Evolutionary conservation across 2,113 vertebrate species (phyloP), one percentile per base, ranked within the genome.

Genomic region (Tenebrosternarchus preto): DNA sequence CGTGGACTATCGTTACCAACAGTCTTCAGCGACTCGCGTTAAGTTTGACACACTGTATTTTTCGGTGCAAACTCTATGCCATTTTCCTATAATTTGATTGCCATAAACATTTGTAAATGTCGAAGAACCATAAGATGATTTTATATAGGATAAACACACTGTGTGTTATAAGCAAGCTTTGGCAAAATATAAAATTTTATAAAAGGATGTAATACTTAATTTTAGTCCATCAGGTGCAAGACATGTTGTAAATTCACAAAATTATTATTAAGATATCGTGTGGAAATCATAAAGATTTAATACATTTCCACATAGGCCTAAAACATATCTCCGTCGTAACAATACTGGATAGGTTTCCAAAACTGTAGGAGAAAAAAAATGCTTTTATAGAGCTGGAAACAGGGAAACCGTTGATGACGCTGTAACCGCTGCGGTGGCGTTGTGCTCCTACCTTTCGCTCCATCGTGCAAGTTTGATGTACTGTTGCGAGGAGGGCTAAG

Each of bases 381-480:
- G 59, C 7, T 69, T 19, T 15, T 29, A 27, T 15, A 72, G 57
- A 63, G 66, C 68, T 73, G 36, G 25, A 80, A 27, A 39, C n/a
- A 20, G 36, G 9, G 36, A 50, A 27, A 60, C 46, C 24, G 70
- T 19, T 75, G 60, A 50, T 76, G 77, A 61, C 31, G 73, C 29
- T 56, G 31, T 27, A 64, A 77, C 39, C 71, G 83, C n/a, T 59
- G 76, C 73, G 63, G 39, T 75, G 77, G 70, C 64, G 81, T 55
- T 63, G 70, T 64, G 66, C 36, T 77, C 87, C 64, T 88, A 88
- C 87, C 87, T 88, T 88, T 82, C 86, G 83, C 19, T 88, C 87
- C 87, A 88, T 88, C 50, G 75, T 72, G 39, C 70, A 83, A 83
- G 80, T 84, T 80, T 81, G 82, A 64, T 29, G 61, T 55, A 53